Conservation (phyloP, 1,140 invertebrate genomes). For the Zaprionus taronus region DNA sequence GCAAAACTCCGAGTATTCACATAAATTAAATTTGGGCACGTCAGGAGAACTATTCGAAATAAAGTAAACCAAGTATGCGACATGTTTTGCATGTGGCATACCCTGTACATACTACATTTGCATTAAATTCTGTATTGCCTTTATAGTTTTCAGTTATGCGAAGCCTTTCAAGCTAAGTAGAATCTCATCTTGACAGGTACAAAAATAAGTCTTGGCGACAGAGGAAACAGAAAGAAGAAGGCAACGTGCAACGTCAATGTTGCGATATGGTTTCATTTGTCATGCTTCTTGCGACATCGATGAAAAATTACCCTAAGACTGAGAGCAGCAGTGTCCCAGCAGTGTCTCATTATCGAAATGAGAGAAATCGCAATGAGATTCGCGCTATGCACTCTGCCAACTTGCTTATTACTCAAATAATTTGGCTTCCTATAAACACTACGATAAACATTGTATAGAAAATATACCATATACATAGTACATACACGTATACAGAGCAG, state of each 20-base stretch:
- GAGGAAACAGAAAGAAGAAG: not conserved
- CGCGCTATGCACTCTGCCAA: not conserved
- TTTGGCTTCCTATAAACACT: slow-evolving; percentile 1
- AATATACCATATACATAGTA: not conserved
- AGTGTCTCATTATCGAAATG: not conserved
- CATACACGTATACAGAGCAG: not conserved
- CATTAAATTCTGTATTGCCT: not conserved
- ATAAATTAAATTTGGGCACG: not conserved
- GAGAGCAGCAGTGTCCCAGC: not conserved
- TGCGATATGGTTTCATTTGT: slow-evolving; percentile 29
- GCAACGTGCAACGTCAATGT: slow-evolving; percentile 1
- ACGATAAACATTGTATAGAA: not conserved
- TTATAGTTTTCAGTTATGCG: not conserved
- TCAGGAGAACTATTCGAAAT: not conserved
- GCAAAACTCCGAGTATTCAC: not conserved
- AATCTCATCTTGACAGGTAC: too few species aligned
- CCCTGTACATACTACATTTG: not conserved
- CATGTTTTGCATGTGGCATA: not conserved
- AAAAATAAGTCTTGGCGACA: too few species aligned
- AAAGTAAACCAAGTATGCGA: not conserved
- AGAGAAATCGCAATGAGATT: not conserved
- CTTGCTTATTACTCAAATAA: not conserved
- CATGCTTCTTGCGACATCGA: slow-evolving; percentile 20
- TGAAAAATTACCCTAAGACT: slow-evolving; percentile 16
- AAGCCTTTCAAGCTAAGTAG: slow-evolving; percentile 3